Base-by-base conservation (phyloP, 1,140 invertebrate species). In the Aphidius gifuensis region DNA sequence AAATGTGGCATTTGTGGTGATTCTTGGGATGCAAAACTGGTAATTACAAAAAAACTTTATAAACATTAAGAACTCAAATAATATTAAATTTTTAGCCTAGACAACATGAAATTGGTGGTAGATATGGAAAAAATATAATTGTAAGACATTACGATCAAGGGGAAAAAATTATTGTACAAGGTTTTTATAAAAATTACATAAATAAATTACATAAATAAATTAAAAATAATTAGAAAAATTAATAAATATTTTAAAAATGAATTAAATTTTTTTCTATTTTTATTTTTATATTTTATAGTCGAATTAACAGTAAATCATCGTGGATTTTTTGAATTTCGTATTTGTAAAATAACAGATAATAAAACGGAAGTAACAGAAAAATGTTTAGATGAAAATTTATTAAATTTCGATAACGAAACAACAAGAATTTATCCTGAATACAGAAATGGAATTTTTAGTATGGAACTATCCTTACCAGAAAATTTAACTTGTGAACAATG, bases 1-100 rank as follows among this genome's bases (percentile, higher is more conserved):
- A 92, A 93, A 75, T 96, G 93, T 73, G 93, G 93, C 5, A 87
- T 94, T 40, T 95, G 93, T 72, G 92, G 92, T 7, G 93, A 96
- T 76, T 80, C 92, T 0, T 95, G 88, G 87, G 90, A 93, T 69
- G 68, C 82, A 3, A 76, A 82, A 54, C 72, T 75, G 74, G 83
- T 83, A 71, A 73, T 66, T 11, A 38, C 21, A 9, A 50, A n/a
- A n/a, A n/a, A n/a, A n/a, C n/a, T n/a, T n/a, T n/a, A n/a, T n/a
- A n/a, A n/a, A n/a, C n/a, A n/a, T n/a, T n/a, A n/a, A n/a, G n/a
- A n/a, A n/a, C n/a, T n/a, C n/a, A n/a, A n/a, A n/a, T n/a, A n/a
- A n/a, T n/a, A n/a, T n/a, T n/a, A n/a, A n/a, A n/a, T n/a, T 44
- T 58, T 5, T 84, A 80, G 82, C 91, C 91, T 5, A 84, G 92